Conservation (phyloP, 2,113 vertebrate genomes). For the Willisornis vidua region DNA sequence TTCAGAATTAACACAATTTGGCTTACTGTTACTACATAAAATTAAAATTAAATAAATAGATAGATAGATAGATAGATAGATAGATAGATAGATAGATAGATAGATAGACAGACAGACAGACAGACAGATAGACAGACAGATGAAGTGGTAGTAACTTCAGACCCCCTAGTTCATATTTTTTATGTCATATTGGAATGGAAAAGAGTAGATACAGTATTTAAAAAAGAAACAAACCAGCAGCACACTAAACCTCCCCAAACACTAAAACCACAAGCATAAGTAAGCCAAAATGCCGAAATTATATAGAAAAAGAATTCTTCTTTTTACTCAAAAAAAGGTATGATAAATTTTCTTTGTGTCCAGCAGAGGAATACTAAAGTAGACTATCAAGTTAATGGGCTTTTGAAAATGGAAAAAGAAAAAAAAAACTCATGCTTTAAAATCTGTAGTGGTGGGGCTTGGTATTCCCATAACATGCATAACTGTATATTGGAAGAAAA, state of each 20-base stretch:
- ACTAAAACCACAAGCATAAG: background rate
- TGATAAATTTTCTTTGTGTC: background rate
- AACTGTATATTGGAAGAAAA: background rate
- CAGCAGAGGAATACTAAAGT: background rate
- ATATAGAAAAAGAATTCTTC: background rate
- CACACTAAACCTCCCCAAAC: background rate
- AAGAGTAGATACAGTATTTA: background rate
- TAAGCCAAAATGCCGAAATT: background rate
- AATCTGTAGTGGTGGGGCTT: background rate
- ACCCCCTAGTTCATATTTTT: background rate
- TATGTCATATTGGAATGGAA: background rate
- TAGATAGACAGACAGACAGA: background rate
- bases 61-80: accelerated
- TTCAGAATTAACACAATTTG: background rate
- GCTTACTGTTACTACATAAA: background rate
- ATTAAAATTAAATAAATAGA: background rate
- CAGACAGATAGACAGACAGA: background rate
- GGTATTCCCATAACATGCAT: background rate
- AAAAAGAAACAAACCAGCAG: background rate
- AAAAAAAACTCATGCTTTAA: background rate
- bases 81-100: background rate
- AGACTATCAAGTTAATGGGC: background rate
- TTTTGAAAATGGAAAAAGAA: background rate
- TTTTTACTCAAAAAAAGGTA: background rate
- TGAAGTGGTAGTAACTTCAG: background rate